Conservation (phyloP, 1,140 invertebrate species). For the Centruroides sculpturatus region DNA sequence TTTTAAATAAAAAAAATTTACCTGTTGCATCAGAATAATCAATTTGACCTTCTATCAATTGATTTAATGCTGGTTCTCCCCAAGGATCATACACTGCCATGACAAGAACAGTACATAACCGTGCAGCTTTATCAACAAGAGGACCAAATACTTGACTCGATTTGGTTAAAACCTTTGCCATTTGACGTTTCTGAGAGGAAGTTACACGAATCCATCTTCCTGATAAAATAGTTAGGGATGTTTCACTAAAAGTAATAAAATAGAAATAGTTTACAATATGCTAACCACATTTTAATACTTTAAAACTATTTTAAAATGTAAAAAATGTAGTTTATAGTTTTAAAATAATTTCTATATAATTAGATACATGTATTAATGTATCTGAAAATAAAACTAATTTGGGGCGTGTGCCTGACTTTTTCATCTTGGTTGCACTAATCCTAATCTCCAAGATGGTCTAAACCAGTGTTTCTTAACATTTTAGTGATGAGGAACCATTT, state of each 20-base stretch:
- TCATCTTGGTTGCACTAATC: too few species aligned
- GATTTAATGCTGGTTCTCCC: conserved; percentile 4
- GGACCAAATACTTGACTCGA: conserved; percentile 6
- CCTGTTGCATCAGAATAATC: background rate
- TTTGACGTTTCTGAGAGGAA: conserved; percentile 3
- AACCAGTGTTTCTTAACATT: too few species aligned
- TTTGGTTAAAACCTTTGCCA: conserved; percentile 4
- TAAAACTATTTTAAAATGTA: too few species aligned
- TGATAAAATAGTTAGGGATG: conserved; percentile 7
- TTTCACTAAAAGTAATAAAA: conserved; percentile 7
- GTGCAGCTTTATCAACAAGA: conserved; percentile 2
- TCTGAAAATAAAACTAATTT: too few species aligned
- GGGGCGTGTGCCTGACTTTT: too few species aligned
- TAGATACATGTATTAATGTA: too few species aligned
- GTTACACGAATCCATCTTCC: conserved; percentile 2
- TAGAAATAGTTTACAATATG: background rate
- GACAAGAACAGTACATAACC: conserved; percentile 9
- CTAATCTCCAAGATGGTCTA: too few species aligned
- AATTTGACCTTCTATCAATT: background rate
- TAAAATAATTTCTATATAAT: too few species aligned
- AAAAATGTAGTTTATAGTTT: too few species aligned
- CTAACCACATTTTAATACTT: too few species aligned
- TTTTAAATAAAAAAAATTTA: background rate
- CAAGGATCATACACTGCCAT: conserved; percentile 11
- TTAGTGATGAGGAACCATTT: too few species aligned